Percentiles rank a stretch among this genome's conserved stretches.
phyloP scores from a whole-genome alignment of 2,888 invertebrate genomes.

The Tenodera sinensis region DNA sequence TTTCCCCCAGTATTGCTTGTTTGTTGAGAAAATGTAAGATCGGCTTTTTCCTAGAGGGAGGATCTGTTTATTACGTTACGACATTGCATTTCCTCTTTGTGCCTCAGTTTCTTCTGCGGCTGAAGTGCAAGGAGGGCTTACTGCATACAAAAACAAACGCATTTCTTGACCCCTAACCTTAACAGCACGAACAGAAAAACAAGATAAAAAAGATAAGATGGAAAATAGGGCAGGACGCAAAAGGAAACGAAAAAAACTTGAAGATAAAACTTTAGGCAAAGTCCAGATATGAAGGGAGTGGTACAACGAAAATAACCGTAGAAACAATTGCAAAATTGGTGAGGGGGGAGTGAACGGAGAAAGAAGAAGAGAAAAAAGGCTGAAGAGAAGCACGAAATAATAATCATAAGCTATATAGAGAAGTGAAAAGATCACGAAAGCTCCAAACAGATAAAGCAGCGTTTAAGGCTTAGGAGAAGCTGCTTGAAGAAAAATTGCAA shows the following conservation, averaged over 20 bases:
- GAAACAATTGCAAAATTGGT: no score
- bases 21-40: background rate
- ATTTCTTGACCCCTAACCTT: background rate
- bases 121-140: background rate
- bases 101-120: background rate
- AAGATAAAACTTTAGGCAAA: background rate
- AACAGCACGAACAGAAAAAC: background rate
- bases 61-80: background rate
- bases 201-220: background rate
- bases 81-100: background rate
- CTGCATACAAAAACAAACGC: background rate
- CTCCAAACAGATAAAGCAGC: no score
- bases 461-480: no score
- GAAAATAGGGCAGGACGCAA: background rate
- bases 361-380: no score
- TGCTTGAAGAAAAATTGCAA: no score
- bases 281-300: no score
- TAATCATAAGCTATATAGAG: no score
- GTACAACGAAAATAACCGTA: no score
- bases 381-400: no score
- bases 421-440: no score
- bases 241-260: background rate
- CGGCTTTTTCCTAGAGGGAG: background rate
- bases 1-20: background rate
- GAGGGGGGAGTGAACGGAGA: no score